Conservation (phyloP, 2,113 vertebrate genomes). For the Vireo altiloquus region DNA sequence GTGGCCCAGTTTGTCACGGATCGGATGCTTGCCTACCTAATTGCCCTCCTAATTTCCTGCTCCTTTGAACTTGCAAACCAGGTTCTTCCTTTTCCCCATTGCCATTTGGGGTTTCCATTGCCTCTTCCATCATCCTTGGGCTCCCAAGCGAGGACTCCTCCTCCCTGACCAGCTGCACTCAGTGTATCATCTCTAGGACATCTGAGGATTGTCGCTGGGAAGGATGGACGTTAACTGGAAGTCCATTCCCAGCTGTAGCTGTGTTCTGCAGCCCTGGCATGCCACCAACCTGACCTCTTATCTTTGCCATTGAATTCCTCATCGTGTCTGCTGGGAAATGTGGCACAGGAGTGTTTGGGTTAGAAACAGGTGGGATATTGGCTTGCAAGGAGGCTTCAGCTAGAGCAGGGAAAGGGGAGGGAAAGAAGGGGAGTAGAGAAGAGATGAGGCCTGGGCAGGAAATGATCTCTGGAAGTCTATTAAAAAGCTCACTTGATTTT, state of each 20-base stretch:
- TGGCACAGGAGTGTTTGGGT: neutral
- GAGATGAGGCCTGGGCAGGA: neutral
- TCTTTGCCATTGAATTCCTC: neutral
- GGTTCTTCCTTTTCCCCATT: neutral
- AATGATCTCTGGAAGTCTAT: neutral
- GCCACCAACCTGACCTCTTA: neutral
- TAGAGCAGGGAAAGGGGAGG: neutral
- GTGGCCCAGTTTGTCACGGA: neutral
- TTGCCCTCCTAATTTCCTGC: neutral
- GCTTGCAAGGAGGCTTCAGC: neutral
- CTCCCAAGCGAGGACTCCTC: neutral
- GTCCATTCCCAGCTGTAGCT: neutral
- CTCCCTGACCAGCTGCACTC: neutral
- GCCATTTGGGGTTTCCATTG: neutral
- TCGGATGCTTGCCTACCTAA: neutral
- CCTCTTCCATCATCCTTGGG: neutral
- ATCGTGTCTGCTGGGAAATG: neutral
- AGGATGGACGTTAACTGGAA: slow-evolving; percentile 29
- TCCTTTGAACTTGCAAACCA: neutral
- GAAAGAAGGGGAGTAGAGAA: neutral
- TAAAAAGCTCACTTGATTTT: neutral
- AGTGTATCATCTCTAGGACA: neutral
- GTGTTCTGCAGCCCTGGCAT: neutral
- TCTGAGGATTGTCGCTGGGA: neutral
- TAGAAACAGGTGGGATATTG: slow-evolving; percentile 33